Evolutionary conservation across 2,888 invertebrate species (phyloP).

Genomic region (Acanthosepion pharaonis): DNA sequence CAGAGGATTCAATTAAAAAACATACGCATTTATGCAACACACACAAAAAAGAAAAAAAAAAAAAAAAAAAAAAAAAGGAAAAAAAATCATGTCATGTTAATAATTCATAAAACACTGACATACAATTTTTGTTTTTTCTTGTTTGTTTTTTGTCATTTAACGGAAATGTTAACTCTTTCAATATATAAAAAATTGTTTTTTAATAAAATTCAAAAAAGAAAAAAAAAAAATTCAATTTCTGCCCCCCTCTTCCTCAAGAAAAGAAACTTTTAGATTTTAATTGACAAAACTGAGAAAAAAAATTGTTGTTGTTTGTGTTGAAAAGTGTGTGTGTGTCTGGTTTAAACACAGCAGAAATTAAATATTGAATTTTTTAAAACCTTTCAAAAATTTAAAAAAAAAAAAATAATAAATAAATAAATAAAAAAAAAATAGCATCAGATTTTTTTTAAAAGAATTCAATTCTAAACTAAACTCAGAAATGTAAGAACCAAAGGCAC

Average conservation of each 20-base stretch:
- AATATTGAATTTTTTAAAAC: background rate
- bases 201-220: background rate
- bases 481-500: background rate
- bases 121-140: background rate
- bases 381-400: no score
- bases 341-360: background rate
- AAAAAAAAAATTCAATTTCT: background rate
- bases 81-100: background rate
- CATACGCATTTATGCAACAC: background rate
- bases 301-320: background rate
- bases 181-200: background rate
- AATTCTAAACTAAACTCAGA: background rate
- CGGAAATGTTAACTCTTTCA: background rate
- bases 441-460: background rate
- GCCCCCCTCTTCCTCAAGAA: background rate
- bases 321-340: constrained; percentile 5
- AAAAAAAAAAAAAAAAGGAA: background rate
- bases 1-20: no score
- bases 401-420: no score
- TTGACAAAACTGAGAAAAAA: background rate
- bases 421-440: no score
- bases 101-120: background rate
- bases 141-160: constrained; percentile 21
- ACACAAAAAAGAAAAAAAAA: background rate
- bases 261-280: no score